Evolutionary conservation across 2,888 invertebrate species (phyloP).

Genomic region (Rhyacophila evoluta): DNA sequence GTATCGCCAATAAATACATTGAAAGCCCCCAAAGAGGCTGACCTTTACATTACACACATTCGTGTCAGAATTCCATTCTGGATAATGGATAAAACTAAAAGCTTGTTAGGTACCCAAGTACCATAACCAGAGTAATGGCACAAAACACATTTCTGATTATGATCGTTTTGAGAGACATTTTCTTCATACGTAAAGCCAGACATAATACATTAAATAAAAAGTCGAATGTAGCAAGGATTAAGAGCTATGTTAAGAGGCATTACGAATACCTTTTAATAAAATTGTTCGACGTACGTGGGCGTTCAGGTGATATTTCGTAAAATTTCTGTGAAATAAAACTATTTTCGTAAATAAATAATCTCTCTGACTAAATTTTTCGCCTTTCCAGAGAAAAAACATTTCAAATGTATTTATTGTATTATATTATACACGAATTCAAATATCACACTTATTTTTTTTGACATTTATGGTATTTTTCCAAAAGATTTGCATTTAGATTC

Average conservation of each 20-base stretch:
- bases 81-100: slow-evolving; percentile 2
- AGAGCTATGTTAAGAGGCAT: background rate
- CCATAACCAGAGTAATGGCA: background rate
- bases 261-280: background rate
- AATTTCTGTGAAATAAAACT: no score
- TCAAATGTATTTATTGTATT: no score
- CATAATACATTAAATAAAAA: slow-evolving; percentile 3
- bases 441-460: no score
- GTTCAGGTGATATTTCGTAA: background rate
- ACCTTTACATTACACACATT: background rate
- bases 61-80: background rate
- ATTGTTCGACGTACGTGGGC: background rate
- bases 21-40: background rate
- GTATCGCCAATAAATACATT: background rate
- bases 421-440: no score
- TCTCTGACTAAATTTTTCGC: no score
- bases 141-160: slow-evolving; percentile 13
- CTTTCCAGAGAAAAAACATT: no score
- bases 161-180: slow-evolving; percentile 3
- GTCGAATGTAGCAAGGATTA: background rate
- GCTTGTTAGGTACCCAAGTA: background rate
- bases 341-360: no score
- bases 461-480: no score
- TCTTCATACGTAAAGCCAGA: background rate
- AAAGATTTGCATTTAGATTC: no score